phyloP scores from a whole-genome alignment of 2,888 invertebrate species.

The Eledone cirrhosa region DNA sequence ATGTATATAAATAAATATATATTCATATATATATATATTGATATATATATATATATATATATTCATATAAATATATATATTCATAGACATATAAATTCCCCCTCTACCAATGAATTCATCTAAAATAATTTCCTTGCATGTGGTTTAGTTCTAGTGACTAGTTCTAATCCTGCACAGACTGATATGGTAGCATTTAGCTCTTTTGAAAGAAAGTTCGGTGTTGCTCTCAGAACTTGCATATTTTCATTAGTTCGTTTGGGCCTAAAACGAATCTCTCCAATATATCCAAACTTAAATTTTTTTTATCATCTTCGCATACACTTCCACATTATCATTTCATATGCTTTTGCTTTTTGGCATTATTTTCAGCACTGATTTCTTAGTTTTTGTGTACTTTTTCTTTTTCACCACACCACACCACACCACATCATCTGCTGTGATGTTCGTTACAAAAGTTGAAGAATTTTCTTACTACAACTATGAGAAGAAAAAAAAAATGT shows the following conservation, averaged over 20 bases:
- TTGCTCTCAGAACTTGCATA: not conserved
- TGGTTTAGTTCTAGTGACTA: slow-evolving; percentile 4
- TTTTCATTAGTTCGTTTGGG: not conserved
- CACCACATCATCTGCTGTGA: too few species aligned
- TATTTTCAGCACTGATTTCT: not conserved
- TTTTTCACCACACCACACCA: too few species aligned
- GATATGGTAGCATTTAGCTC: not conserved
- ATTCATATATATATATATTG: not conserved
- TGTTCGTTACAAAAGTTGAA: too few species aligned
- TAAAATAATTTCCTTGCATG: not conserved
- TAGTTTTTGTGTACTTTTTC: not conserved
- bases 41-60: not conserved
- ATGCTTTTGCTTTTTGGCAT: not conserved
- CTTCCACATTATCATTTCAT: not conserved
- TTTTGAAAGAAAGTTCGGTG: not conserved
- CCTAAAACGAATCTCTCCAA: too few species aligned
- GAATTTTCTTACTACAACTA: too few species aligned
- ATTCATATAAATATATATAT: not conserved
- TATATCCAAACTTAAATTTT: too few species aligned
- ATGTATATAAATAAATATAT: too few species aligned
- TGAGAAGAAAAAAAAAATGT: too few species aligned
- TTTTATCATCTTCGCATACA: not conserved
- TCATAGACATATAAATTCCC: not conserved
- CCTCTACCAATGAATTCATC: not conserved
- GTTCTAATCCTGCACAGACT: slow-evolving; percentile 7